Evolutionary conservation across 1,140 invertebrate species (phyloP).

Genomic region (Parasteatoda tepidariorum): DNA sequence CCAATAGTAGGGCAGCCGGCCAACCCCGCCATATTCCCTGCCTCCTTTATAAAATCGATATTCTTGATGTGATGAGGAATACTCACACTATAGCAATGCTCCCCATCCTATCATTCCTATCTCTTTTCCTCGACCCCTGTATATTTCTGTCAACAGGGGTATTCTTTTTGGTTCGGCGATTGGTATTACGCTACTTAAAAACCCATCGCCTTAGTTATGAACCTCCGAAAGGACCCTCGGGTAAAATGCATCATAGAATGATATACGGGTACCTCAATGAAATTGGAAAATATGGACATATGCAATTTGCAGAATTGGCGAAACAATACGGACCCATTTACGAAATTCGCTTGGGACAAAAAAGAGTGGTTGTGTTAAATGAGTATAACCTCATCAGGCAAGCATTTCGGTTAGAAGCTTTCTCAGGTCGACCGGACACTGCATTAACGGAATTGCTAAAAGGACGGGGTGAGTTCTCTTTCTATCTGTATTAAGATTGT

Average conservation of each 20-base stretch:
- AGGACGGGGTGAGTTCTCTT: slow-evolving; percentile 83
- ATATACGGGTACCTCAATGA: slow-evolving; percentile 85
- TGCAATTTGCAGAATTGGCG: slow-evolving; percentile 80
- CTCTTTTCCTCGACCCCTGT: not conserved
- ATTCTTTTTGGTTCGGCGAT: not conserved
- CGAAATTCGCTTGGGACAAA: slow-evolving; percentile 82
- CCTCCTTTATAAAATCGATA: slow-evolving; percentile 31
- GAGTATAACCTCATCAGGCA: slow-evolving; percentile 86
- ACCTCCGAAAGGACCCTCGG: slow-evolving; percentile 88
- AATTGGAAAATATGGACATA: slow-evolving; percentile 79
- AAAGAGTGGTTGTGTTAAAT: slow-evolving; percentile 84
- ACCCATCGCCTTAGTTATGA: not conserved
- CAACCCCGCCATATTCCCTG: slow-evolving; percentile 4
- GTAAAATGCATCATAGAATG: too few relatives aligned
- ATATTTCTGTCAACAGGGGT: not conserved
- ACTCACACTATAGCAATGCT: not conserved
- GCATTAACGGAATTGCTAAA: slow-evolving; percentile 87
- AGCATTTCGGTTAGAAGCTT: slow-evolving; percentile 84
- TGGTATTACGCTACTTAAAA: not conserved
- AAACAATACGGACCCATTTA: slow-evolving; percentile 83
- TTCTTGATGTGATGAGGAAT: not conserved
- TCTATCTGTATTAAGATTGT: not conserved
- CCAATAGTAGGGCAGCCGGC: slow-evolving; percentile 59
- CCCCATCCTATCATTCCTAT: not conserved
- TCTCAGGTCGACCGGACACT: slow-evolving; percentile 85